Conservation (phyloP, 2,797 vertebrate species). For the Sciurus vulgaris region DNA sequence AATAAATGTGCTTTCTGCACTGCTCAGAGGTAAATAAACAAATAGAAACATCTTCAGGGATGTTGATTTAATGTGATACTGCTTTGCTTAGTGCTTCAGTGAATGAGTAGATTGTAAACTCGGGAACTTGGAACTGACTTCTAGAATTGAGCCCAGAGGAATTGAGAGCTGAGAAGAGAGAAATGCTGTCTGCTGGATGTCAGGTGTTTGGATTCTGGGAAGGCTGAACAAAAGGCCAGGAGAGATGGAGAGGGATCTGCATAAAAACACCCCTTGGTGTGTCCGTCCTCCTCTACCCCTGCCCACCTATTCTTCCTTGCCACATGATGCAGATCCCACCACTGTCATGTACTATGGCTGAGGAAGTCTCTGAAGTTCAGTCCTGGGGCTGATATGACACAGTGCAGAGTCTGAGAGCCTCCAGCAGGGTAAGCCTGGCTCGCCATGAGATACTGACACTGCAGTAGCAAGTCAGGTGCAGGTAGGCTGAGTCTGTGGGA, state of each 20-base stretch:
- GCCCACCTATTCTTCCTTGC: neutral
- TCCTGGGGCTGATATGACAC: neutral
- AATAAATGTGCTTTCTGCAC: neutral
- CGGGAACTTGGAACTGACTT: neutral
- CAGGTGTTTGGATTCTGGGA: neutral
- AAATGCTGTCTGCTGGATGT: neutral
- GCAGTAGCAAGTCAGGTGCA: neutral
- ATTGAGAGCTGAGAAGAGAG: accelerated
- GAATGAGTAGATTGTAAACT: neutral
- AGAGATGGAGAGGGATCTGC: too few relatives aligned
- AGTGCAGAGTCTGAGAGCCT: neutral
- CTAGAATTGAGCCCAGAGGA: slow-evolving; percentile 5
- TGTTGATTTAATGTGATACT: neutral
- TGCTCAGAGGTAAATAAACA: slow-evolving; percentile 31
- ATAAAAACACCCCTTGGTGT: too few relatives aligned
- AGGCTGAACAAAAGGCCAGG: neutral
- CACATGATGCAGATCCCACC: neutral
- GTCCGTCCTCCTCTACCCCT: neutral
- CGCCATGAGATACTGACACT: neutral
- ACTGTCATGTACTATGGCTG: neutral
- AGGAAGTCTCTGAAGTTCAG: neutral
- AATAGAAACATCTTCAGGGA: neutral
- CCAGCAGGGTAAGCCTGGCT: accelerated
- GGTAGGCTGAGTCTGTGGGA: neutral
- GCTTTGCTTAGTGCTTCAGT: slow-evolving; percentile 1